These are phyloP conservation scores for Pectinophora gossypiella DNA, from an alignment of 1,140 invertebrate genomes.

Conservation along the genomic window DNA sequence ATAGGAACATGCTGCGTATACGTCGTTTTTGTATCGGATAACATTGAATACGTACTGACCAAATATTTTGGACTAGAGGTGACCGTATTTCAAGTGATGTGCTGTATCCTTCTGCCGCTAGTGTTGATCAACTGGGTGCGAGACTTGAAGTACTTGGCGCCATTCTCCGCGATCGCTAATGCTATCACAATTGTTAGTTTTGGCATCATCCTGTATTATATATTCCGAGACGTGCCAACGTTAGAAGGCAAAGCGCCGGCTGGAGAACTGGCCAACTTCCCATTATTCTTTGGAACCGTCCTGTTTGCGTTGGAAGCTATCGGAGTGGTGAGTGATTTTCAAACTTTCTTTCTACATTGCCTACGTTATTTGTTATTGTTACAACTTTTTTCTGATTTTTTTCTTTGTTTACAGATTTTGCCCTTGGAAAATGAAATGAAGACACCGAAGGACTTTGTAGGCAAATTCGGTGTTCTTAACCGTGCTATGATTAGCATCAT, in stretches of 20 bases:
- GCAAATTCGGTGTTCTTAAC: slow-evolving; percentile 84
- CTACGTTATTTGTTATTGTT: background rate
- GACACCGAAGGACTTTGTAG: slow-evolving; percentile 82
- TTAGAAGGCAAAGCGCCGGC: slow-evolving; percentile 59
- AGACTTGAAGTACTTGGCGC: slow-evolving; percentile 84
- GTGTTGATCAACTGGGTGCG: slow-evolving; percentile 83
- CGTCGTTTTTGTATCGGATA: slow-evolving; percentile 88
- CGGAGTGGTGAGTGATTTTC: slow-evolving; percentile 74
- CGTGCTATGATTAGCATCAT: slow-evolving; percentile 85
- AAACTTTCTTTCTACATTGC: background rate
- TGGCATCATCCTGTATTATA: slow-evolving; percentile 81
- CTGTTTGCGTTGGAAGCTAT: slow-evolving; percentile 82
- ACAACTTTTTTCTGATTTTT: background rate
- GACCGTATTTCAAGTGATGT: slow-evolving; percentile 73
- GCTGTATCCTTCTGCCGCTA: slow-evolving; percentile 79
- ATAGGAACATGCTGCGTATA: slow-evolving; percentile 94
- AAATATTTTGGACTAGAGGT: slow-evolving; percentile 59
- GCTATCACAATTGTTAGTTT: slow-evolving; percentile 79
- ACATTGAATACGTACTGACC: slow-evolving; percentile 78
- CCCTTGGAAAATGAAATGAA: slow-evolving; percentile 93
- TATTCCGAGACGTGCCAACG: slow-evolving; percentile 78
- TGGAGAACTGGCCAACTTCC: slow-evolving; percentile 69
- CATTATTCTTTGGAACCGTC: slow-evolving; percentile 80
- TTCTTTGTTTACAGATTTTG: slow-evolving; percentile 79
- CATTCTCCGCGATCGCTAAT: slow-evolving; percentile 86